Base-by-base conservation (phyloP, 2,888 invertebrate species). In the Drosophila prostipennis region DNA sequence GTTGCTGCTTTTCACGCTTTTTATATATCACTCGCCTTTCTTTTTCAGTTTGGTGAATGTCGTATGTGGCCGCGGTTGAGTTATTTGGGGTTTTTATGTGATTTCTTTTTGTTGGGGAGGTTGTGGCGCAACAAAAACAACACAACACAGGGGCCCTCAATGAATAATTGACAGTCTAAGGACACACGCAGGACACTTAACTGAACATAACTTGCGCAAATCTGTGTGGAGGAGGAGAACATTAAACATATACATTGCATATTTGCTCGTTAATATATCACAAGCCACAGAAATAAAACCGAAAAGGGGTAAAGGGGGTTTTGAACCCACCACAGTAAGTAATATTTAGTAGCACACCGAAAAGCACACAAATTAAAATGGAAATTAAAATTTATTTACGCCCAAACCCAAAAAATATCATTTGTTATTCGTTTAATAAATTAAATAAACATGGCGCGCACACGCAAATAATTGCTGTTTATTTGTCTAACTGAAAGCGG, bases 41-140 rank as follows among this genome's bases (percentile, higher is more conserved):
- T 78, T 74, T 29, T 29, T 29, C 29, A 80, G 83, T 89, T 91
- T 92, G 92, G 92, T 92, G 92, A 92, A 92, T 92, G 91, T 91
- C 91, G 90, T 91, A 89, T 90, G 88, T 91, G 91, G 89, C 90
- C 89, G 87, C 79, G 67, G 69, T 67, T 76, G 61, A 83, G 71
- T 76, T 79, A 75, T 63, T 63, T 70, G 74, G 74, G 61, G 48
- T 65, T 63, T 69, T 63, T 72, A 58, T 65, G 56, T 58, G 56
- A 46, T 58, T 53, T 57, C 43, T 58, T 56, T 76, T 76, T 77
- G 68, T 72, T 75, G 74, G 60, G 77, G 55, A 40, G 68, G 82
- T 70, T 74, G 82, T 72, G 73, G 80, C 58, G 67, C 74, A 82
- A 71, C 77, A 77, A 80, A 82, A 77, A 72, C 82, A 82, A 82